phyloP scores from a whole-genome alignment of 2,888 invertebrate genomes.

The Tipula vernalis region DNA sequence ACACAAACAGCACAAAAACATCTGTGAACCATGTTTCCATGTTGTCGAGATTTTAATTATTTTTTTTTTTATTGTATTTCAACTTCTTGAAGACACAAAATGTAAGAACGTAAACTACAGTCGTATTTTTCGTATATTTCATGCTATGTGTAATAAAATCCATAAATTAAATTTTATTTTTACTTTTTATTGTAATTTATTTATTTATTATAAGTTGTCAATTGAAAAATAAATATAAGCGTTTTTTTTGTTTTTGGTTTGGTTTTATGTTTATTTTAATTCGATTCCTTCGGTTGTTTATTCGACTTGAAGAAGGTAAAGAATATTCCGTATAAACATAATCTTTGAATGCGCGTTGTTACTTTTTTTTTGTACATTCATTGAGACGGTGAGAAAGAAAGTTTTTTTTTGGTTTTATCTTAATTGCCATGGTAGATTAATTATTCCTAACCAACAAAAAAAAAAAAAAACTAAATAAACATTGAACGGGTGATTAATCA shows the following conservation, averaged over 20 bases:
- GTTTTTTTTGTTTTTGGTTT: neutral
- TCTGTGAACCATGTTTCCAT: neutral
- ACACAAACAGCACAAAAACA: neutral
- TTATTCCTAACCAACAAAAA: neutral
- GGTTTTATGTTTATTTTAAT: neutral
- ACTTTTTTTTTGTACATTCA: neutral
- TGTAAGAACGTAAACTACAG: neutral
- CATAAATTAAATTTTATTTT: neutral
- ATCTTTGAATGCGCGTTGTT: neutral
- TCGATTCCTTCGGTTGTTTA: neutral
- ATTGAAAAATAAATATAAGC: constrained; percentile 4
- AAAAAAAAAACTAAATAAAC: neutral
- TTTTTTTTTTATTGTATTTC: neutral
- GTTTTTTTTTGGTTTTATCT: neutral
- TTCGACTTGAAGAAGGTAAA: neutral
- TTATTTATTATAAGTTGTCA: constrained; percentile 4
- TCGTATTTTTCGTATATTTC: neutral
- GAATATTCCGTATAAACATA: neutral
- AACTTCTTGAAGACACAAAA: neutral
- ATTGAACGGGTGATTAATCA: neutral
- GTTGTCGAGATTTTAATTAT: neutral
- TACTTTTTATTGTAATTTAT: neutral
- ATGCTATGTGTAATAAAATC: neutral
- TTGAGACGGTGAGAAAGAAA: neutral
- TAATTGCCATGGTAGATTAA: neutral